Percentiles rank a stretch among this genome's conserved stretches.
Conservation (phyloP, 2,888 invertebrate species). For the Sepioteuthis lessoniana region DNA sequence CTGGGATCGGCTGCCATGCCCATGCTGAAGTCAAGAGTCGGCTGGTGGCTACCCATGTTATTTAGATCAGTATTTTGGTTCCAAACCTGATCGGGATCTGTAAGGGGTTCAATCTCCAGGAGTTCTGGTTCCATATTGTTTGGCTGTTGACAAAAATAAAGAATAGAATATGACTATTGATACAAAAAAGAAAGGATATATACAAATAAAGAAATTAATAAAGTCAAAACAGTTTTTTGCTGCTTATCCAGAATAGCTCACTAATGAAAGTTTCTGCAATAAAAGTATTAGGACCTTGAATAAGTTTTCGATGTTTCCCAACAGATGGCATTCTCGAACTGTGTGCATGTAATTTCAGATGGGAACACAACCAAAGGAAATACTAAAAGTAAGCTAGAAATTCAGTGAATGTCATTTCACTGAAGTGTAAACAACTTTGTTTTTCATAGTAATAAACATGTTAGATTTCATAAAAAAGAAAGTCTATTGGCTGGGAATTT, state of each 20-base stretch:
- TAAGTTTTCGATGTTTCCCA: no score
- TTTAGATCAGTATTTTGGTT: not conserved
- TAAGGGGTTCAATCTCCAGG: not conserved
- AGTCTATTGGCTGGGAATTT: no score
- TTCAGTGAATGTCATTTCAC: no score
- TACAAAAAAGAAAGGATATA: not conserved
- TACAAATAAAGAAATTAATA: not conserved
- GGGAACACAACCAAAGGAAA: no score
- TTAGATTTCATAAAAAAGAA: no score
- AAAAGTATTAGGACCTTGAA: no score
- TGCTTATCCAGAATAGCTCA: not conserved
- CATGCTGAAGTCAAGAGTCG: not conserved
- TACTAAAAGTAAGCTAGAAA: no score
- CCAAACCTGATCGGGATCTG: not conserved
- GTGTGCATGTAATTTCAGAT: no score
- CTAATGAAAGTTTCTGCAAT: no score
- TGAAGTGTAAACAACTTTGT: no score
- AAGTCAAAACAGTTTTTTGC: not conserved
- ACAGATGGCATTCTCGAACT: no score
- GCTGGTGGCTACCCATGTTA: not conserved
- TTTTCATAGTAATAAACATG: no score
- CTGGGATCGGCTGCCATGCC: not conserved
- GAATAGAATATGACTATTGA: not conserved
- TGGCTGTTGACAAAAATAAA: not conserved
- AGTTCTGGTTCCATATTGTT: not conserved